Evolutionary conservation across 1,140 invertebrate genomes (phyloP).

Genomic region (Agrilus planipennis): DNA sequence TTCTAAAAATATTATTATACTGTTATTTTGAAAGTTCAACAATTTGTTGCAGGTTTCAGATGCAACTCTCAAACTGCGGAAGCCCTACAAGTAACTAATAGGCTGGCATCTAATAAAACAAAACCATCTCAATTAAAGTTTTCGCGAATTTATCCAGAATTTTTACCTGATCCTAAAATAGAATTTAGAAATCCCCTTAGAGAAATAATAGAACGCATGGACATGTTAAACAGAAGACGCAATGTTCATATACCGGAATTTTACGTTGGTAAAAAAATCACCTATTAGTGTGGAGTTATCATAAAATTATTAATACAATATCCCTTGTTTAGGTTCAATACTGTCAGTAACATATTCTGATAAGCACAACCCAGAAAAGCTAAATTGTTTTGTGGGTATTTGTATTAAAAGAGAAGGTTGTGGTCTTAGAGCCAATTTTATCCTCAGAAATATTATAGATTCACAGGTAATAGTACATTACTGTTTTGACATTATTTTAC

Average conservation of each 20-base stretch:
- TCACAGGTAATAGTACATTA: no score
- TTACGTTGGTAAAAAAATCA: constrained; percentile 91
- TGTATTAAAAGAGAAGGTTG: constrained; percentile 75
- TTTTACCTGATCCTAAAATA: constrained; percentile 77
- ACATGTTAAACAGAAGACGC: constrained; percentile 80
- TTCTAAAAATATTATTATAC: no score
- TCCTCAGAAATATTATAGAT: constrained; percentile 87
- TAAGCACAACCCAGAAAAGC: constrained; percentile 72
- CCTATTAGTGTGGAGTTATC: no score
- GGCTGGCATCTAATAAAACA: no score
- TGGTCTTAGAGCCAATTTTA: constrained; percentile 75
- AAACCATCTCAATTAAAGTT: no score
- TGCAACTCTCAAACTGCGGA: no score
- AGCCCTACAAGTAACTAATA: no score
- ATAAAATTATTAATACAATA: no score
- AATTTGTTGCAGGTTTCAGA: no score
- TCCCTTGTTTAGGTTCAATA: constrained; percentile 65
- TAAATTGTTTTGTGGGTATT: constrained; percentile 88
- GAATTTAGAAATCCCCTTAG: constrained; percentile 64
- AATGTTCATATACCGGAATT: constrained; percentile 91
- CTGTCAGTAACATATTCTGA: constrained; percentile 85
- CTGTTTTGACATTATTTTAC: no score
- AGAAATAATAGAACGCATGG: constrained; percentile 82
- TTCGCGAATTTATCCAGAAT: constrained; percentile 98
- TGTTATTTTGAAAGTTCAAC: no score